Evolutionary conservation across 2,888 invertebrate genomes (phyloP).

Genomic region (Drosophila putrida): DNA sequence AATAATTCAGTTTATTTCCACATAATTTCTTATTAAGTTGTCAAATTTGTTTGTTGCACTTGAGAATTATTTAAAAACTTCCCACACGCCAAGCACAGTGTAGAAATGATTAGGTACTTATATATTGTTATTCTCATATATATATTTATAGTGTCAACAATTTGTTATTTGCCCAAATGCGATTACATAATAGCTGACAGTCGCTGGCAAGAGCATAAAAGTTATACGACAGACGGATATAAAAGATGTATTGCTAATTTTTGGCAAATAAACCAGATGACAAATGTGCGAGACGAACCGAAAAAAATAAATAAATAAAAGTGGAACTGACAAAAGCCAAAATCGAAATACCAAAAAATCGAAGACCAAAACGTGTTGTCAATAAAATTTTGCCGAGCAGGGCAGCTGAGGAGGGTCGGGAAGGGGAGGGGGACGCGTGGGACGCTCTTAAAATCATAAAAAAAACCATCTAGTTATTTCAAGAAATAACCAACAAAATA

Average conservation of each 20-base stretch:
- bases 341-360: conserved; percentile 36
- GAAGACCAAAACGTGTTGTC: conserved; percentile 60
- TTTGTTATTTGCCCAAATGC: conserved; percentile 19
- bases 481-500: conserved; percentile 35
- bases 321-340: conserved; percentile 48
- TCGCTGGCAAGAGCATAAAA: conserved; percentile 2
- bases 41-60: conserved; percentile 3
- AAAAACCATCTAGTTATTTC: conserved; percentile 47
- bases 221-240: conserved; percentile 15
- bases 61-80: conserved; percentile 1
- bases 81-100: background rate
- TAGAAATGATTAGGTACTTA: background rate
- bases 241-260: conserved; percentile 63
- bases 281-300: conserved; percentile 46
- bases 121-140: conserved; percentile 7
- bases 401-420: background rate
- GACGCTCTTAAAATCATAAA: conserved; percentile 44
- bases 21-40: conserved; percentile 9
- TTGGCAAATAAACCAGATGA: conserved; percentile 54
- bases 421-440: conserved; percentile 47
- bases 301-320: background rate
- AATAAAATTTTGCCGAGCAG: conserved; percentile 15
- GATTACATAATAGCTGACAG: conserved; percentile 55
- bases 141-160: conserved; percentile 21
- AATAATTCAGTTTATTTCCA: background rate